phyloP scores from a whole-genome alignment of 1,140 invertebrate genomes.

The Scaptomyza hsui region DNA sequence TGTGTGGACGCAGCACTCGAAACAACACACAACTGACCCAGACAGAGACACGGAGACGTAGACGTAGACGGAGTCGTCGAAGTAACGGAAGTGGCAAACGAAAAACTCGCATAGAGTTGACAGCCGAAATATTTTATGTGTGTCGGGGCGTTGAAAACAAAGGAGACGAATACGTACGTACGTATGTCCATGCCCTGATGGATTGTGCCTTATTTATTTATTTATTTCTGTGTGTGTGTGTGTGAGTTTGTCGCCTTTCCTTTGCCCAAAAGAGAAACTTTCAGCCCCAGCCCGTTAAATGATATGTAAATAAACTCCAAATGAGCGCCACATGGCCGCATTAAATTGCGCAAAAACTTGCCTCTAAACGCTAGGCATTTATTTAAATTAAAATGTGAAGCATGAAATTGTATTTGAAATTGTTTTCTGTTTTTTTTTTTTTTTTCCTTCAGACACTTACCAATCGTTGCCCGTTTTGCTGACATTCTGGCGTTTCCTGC shows the following conservation, averaged over 20 bases:
- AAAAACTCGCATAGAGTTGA: slow-evolving; percentile 64
- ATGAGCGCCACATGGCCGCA: slow-evolving; percentile 61
- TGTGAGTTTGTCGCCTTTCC: neutral
- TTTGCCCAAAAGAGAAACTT: neutral
- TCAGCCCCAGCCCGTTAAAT: slow-evolving; percentile 64
- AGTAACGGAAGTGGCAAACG: slow-evolving; percentile 32
- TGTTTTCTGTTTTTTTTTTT: slow-evolving; percentile 1
- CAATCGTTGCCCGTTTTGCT: slow-evolving; percentile 92
- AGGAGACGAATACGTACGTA: slow-evolving; percentile 30
- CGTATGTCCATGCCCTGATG: slow-evolving; percentile 59
- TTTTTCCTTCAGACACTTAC: slow-evolving; percentile 85
- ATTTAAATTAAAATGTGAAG: slow-evolving; percentile 69
- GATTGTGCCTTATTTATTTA: slow-evolving; percentile 72
- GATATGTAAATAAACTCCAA: slow-evolving; percentile 77
- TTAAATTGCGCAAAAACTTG: slow-evolving; percentile 69
- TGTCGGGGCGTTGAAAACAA: slow-evolving; percentile 62
- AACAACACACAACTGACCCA: slow-evolving; percentile 48
- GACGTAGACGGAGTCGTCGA: slow-evolving; percentile 26
- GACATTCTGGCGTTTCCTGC: slow-evolving; percentile 91
- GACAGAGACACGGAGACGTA: slow-evolving; percentile 26
- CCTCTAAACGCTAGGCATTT: slow-evolving; percentile 36
- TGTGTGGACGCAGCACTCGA: slow-evolving; percentile 75
- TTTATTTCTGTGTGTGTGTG: slow-evolving; percentile 37
- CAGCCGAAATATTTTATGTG: slow-evolving; percentile 76
- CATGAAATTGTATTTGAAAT: slow-evolving; percentile 46